Evolutionary conservation across 2,888 invertebrate genomes (phyloP).

Genomic region (Aspidapion aeneum): DNA sequence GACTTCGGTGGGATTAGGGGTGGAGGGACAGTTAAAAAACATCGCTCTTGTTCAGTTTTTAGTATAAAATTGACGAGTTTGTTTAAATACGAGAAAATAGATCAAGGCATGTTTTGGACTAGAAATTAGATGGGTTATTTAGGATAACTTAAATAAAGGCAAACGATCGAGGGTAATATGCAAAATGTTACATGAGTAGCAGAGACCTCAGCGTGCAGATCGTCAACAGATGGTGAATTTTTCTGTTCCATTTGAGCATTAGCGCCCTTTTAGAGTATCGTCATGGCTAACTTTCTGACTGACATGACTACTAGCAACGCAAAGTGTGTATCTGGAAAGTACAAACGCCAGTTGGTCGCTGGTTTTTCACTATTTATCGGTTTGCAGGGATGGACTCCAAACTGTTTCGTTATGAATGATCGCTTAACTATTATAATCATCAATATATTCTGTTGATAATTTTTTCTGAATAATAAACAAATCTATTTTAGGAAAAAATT

Average conservation of each 20-base stretch:
- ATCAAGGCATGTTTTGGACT: no score
- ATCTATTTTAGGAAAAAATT: no score
- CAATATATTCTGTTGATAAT: no score
- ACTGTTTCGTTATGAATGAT: no score
- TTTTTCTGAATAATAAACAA: no score
- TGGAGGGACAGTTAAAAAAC: no score
- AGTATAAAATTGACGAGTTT: no score
- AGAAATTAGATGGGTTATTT: neutral
- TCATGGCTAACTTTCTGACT: constrained; percentile 27
- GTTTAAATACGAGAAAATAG: no score
- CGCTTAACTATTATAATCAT: no score
- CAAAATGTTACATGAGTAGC: constrained; percentile 35
- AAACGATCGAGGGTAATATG: constrained; percentile 29
- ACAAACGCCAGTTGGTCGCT: neutral
- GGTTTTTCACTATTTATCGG: neutral
- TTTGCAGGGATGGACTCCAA: neutral
- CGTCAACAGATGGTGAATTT: constrained; percentile 52
- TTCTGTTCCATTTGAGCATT: constrained; percentile 52
- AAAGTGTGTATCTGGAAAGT: neutral
- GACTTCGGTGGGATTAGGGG: no score
- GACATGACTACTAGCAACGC: constrained; percentile 26
- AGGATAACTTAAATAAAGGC: neutral
- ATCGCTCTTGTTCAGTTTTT: no score
- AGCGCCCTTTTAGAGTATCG: constrained; percentile 39
- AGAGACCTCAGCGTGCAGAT: constrained; percentile 40